These are phyloP conservation scores for Limnephilus auricula DNA, from an alignment of 2,888 invertebrate genomes.

Conservation along the genomic window DNA sequence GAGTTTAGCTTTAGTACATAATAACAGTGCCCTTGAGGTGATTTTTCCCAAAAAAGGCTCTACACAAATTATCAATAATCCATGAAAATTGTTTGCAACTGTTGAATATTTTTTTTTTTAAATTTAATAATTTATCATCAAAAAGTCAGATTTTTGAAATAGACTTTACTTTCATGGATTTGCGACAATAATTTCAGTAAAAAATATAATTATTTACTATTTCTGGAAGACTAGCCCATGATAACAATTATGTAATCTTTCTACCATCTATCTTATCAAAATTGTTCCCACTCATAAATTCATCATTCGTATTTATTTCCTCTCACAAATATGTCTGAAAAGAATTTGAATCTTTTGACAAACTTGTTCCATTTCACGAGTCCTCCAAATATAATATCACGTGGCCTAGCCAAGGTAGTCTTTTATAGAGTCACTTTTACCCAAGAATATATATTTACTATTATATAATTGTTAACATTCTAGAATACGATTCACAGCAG, in stretches of 20 bases:
- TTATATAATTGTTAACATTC: not conserved
- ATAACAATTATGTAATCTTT: not conserved
- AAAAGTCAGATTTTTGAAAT: not conserved
- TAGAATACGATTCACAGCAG: not conserved
- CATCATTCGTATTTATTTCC: not conserved
- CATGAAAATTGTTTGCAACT: too few relatives aligned
- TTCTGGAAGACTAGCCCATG: not conserved
- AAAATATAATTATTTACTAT: not conserved
- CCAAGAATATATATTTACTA: not conserved
- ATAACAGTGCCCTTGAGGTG: too few relatives aligned
- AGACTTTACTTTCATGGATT: not conserved
- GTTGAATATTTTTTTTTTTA: too few relatives aligned
- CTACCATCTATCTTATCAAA: conserved; percentile 18
- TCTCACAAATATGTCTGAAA: not conserved
- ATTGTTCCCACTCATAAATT: conserved; percentile 16
- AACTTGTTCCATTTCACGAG: not conserved
- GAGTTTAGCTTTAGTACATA: too few relatives aligned
- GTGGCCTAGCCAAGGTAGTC: not conserved
- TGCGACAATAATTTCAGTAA: not conserved
- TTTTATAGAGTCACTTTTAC: not conserved
- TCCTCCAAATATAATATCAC: conserved; percentile 4
- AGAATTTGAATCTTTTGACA: not conserved
- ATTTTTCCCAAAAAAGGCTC: too few relatives aligned
- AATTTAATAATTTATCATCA: not conserved
- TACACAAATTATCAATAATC: too few relatives aligned